phyloP scores from a whole-genome alignment of 53 echinoderm and acorn worm genomes.

The Stichopus horrens region DNA sequence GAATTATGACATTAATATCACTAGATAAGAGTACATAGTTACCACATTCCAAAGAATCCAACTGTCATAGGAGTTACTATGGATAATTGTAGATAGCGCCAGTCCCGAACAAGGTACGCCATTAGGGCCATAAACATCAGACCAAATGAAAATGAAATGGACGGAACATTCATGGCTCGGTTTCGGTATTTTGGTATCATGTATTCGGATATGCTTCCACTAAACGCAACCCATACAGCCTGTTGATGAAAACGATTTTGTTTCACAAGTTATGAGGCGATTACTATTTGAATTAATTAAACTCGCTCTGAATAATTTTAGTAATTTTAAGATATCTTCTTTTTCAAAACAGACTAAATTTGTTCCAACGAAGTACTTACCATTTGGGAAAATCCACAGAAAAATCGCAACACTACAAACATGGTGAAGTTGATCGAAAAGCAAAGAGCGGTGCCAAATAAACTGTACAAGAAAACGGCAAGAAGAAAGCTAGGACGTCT shows the following conservation, averaged over 20 bases:
- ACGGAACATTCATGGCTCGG: slow-evolving; percentile 1
- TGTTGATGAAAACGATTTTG: background rate
- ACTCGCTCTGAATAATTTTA: too few species aligned
- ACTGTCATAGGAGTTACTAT: slow-evolving; percentile 53
- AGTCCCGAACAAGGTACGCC: slow-evolving; percentile 68
- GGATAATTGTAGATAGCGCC: slow-evolving; percentile 78
- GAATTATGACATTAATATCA: too few species aligned
- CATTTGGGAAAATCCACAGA: slow-evolving; percentile 69
- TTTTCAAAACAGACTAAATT: too few species aligned
- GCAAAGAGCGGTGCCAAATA: slow-evolving; percentile 63
- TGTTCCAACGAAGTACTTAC: slow-evolving; percentile 5
- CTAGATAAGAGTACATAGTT: too few species aligned
- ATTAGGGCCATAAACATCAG: slow-evolving; percentile 74
- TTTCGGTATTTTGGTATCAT: slow-evolving; percentile 32
- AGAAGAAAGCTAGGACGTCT: slow-evolving; percentile 71
- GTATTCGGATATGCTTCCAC: slow-evolving; percentile 11
- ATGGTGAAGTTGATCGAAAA: slow-evolving; percentile 73
- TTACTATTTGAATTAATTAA: too few species aligned
- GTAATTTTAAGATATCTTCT: too few species aligned
- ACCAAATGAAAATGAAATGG: slow-evolving; percentile 65
- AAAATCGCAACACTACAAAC: slow-evolving; percentile 71
- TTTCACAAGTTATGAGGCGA: too few species aligned
- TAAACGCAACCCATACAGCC: slow-evolving; percentile 12
- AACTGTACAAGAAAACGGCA: slow-evolving; percentile 27
- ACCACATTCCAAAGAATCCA: slow-evolving; percentile 18